phyloP scores from a whole-genome alignment of 1,140 invertebrate species.

The Microplitis demolitor region DNA sequence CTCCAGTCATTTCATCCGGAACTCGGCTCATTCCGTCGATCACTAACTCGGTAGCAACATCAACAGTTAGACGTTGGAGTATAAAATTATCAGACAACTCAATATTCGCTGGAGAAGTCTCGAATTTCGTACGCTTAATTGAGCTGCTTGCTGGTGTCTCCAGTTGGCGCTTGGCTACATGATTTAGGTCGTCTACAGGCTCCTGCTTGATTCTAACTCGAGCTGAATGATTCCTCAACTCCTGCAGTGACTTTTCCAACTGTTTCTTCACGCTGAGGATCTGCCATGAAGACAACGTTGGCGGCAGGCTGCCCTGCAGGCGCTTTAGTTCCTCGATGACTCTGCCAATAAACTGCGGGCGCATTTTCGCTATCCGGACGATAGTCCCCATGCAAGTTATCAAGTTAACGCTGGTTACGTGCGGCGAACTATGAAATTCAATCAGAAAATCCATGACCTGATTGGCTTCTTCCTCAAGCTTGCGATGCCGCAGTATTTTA shows the following conservation, averaged over 20 bases:
- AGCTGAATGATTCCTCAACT: slow-evolving; percentile 85
- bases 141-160: slow-evolving; percentile 44
- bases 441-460: slow-evolving; percentile 86
- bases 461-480: slow-evolving; percentile 93
- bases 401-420: slow-evolving; percentile 94
- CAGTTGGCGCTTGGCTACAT: slow-evolving; percentile 60
- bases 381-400: slow-evolving; percentile 95
- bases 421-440: slow-evolving; percentile 91
- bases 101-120: slow-evolving; percentile 48
- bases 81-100: slow-evolving; percentile 67
- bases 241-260: slow-evolving; percentile 87
- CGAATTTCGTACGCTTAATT: slow-evolving; percentile 50
- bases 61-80: slow-evolving; percentile 70
- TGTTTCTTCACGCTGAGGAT: slow-evolving; percentile 94
- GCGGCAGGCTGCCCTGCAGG: slow-evolving; percentile 84
- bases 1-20: slow-evolving; percentile 81
- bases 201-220: slow-evolving; percentile 77
- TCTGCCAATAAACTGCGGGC: slow-evolving; percentile 84
- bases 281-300: slow-evolving; percentile 93
- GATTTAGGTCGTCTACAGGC: slow-evolving; percentile 51
- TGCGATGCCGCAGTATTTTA: slow-evolving; percentile 81
- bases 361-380: slow-evolving; percentile 84
- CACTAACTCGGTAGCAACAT: slow-evolving; percentile 75
- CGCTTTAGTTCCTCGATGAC: slow-evolving; percentile 79
- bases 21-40: slow-evolving; percentile 75